Percentiles rank a stretch among this genome's conserved stretches.
phyloP scores from a whole-genome alignment of 2,113 vertebrate species.

The Aphelocoma coerulescens region DNA sequence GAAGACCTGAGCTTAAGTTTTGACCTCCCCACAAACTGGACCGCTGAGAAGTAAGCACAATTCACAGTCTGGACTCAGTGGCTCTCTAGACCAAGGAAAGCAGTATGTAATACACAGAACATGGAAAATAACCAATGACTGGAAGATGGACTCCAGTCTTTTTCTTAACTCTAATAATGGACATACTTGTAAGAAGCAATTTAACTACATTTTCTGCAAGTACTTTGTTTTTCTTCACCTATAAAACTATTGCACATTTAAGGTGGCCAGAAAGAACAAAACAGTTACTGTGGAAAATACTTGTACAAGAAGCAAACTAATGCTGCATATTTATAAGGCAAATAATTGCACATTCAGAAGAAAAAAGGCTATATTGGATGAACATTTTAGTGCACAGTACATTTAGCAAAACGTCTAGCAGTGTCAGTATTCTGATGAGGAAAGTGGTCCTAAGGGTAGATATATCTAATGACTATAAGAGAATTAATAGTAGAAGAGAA shows the following conservation, averaged over 20 bases:
- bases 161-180: neutral
- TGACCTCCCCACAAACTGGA: neutral
- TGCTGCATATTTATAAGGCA: conserved; percentile 14
- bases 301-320: neutral
- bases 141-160: neutral
- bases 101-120: neutral
- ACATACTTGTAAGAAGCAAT: neutral
- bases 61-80: neutral
- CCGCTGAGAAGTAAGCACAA: neutral
- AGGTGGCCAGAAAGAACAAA: neutral
- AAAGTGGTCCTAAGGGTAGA: conserved; percentile 31
- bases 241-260: neutral
- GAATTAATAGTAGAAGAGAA: conserved; percentile 43
- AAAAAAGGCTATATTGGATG: neutral
- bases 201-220: neutral
- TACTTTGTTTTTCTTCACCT: neutral
- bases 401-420: neutral
- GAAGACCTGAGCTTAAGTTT: neutral
- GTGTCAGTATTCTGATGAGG: conserved; percentile 29
- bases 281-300: neutral
- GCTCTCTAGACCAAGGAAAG: neutral
- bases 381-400: neutral
- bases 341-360: neutral
- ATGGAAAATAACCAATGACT: neutral
- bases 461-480: conserved; percentile 24